These are phyloP conservation scores for Ceratitis capitata DNA, from an alignment of 1,140 invertebrate genomes.

Conservation along the genomic window DNA sequence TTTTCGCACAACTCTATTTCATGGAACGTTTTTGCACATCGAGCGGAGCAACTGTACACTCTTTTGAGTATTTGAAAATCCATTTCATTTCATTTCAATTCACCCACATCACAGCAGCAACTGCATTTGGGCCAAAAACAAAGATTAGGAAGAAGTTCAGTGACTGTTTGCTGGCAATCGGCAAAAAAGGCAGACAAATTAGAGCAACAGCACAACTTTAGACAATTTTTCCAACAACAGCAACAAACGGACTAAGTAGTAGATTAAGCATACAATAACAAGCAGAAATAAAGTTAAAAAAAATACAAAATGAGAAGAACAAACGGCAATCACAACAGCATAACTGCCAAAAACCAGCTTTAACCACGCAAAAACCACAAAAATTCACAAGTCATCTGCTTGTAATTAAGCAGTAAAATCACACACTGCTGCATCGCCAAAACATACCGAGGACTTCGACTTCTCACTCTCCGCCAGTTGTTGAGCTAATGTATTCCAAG, in stretches of 20 bases:
- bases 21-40: background rate
- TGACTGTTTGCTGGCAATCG: background rate
- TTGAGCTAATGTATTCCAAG: background rate
- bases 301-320: background rate
- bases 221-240: background rate
- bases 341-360: conserved; percentile 31
- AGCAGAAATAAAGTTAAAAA: too few species aligned
- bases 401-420: conserved; percentile 30
- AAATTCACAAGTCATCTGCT: conserved; percentile 30
- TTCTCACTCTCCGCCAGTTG: rapidly evolving
- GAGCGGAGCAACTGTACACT: background rate
- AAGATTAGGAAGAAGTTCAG: conserved; percentile 16
- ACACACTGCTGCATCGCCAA: background rate
- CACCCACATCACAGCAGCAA: background rate
- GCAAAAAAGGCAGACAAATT: background rate
- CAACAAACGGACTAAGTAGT: background rate
- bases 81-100: conserved; percentile 4
- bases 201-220: background rate
- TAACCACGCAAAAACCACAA: conserved; percentile 31
- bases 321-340: conserved; percentile 23
- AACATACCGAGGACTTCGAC: too few species aligned
- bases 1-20: conserved; percentile 25
- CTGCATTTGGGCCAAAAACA: background rate
- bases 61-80: conserved; percentile 11
- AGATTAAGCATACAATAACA: too few species aligned